Evolutionary conservation across 2,113 vertebrate genomes (phyloP).

Genomic region (Bolborhynchus lineola): DNA sequence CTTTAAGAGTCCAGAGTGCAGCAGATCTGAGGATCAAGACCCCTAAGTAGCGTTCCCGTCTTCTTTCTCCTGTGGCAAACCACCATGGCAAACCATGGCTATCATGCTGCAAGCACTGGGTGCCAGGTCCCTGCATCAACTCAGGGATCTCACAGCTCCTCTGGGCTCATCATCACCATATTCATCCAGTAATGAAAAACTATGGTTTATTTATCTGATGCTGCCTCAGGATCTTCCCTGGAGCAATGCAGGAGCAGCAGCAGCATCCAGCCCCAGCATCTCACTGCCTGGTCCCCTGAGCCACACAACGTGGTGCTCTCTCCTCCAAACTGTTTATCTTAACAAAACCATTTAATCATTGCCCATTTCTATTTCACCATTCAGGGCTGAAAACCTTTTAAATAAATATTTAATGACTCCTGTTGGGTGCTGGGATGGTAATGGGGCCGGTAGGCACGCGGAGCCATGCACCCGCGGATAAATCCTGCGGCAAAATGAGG

Average conservation of each 20-base stretch:
- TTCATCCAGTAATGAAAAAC: not conserved
- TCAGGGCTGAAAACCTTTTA: not conserved
- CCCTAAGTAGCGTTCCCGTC: not conserved
- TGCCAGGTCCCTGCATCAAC: fast-evolving
- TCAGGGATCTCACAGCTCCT: not conserved
- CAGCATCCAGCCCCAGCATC: not conserved
- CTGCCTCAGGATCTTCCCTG: not conserved
- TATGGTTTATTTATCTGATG: fast-evolving
- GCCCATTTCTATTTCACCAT: not conserved
- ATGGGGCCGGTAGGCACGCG: not conserved
- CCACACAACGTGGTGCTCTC: fast-evolving
- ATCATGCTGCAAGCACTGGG: not conserved
- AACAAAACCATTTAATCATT: not conserved
- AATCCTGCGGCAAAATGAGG: not conserved
- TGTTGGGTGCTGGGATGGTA: not conserved
- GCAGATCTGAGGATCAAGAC: not conserved
- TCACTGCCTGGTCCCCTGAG: fast-evolving
- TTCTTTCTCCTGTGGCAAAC: not conserved
- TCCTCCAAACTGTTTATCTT: not conserved
- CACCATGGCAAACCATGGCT: not conserved
- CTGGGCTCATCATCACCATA: not conserved
- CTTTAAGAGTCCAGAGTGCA: not conserved
- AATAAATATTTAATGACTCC: slow-evolving; percentile 25
- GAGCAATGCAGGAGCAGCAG: not conserved
- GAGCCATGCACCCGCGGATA: not conserved